Evolutionary conservation across 2,888 invertebrate species (phyloP), one percentile per base, ranked within the genome.

Genomic region (Halocaridina rubra): DNA sequence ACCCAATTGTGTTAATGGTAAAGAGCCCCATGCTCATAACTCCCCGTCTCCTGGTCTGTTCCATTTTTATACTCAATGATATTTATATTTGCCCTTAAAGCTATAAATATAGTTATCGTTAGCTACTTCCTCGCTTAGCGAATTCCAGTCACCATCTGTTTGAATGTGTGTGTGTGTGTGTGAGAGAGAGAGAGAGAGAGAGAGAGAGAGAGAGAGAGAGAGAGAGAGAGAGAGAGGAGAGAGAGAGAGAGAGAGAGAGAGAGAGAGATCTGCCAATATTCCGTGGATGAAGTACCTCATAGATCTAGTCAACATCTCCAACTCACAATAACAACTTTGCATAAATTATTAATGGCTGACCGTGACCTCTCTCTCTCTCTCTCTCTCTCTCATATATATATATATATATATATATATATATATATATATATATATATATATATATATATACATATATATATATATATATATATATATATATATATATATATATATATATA

Each of bases 391-490:
- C 53, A 67, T 19, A 24, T 67, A 67, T 67, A 67, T 67, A 67
- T 67, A 67, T 67, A 67, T 67, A 67, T 24, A 24, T 29, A 67
- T 67, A 67, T 67, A 67, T 67, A 29, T 24, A 67, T 67, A 4
- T 67, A 67, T 67, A 30, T 67, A 27, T 67, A 27, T 67, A 67
- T 67, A 1, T 67, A 67, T 67, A 22, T 67, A 27, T 27, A 22
- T 67, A 67, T 24, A 22, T 67, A 67, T 67, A 22, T 67, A 67
- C 29, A 27, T 67, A 67, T 67, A 67, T 67, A 67, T 67, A 67
- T 67, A 67, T 67, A 22, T 67, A 67, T 67, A 67, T 64, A 64
- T 64, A 64, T 64, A 64, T 64, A 64, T 64, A 64, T 29, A 64
- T 64, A 64, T 29, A 64, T 64, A 64, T 64, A 29, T 29, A 22